Percentiles rank a stretch among this genome's conserved stretches.
These are phyloP conservation scores for Coregonus clupeaformis DNA, from an alignment of 2,113 vertebrate species.

Conservation along the genomic window DNA sequence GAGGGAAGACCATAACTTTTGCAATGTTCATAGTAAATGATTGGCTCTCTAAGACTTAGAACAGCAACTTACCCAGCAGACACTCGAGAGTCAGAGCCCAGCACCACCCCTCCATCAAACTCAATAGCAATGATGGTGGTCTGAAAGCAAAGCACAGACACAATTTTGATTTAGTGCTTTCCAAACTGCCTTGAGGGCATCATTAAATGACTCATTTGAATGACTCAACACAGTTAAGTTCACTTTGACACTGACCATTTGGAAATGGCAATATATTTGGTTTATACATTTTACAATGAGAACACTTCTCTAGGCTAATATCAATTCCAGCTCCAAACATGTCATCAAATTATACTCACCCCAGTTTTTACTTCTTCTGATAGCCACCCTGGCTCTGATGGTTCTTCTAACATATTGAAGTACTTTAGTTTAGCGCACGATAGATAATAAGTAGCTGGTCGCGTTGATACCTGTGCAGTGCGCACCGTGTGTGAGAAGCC, in stretches of 20 bases:
- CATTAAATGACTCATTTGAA: no score
- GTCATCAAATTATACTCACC: slow-evolving; percentile 45
- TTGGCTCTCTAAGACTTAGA: background rate
- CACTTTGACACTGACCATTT: no score
- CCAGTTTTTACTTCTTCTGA: slow-evolving; percentile 73
- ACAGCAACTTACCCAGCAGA: slow-evolving; percentile 80
- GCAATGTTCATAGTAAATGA: background rate
- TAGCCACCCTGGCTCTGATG: slow-evolving; percentile 50
- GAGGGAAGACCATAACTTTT: background rate
- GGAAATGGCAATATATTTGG: no score
- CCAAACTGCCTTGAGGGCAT: no score
- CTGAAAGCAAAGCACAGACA: slow-evolving; percentile 50
- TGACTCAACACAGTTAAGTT: no score
- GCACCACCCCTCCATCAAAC: slow-evolving; percentile 80
- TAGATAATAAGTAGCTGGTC: no score
- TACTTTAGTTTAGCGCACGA: background rate
- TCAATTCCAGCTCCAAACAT: no score
- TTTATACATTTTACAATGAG: no score
- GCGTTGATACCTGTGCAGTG: no score
- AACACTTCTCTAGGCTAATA: no score
- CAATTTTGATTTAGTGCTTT: background rate
- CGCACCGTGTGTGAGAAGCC: background rate
- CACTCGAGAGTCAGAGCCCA: slow-evolving; percentile 86
- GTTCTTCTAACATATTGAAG: slow-evolving; percentile 55
- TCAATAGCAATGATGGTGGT: slow-evolving; percentile 87